Conservation (phyloP, 2,797 vertebrate genomes). For the Phataginus tetradactyla region DNA sequence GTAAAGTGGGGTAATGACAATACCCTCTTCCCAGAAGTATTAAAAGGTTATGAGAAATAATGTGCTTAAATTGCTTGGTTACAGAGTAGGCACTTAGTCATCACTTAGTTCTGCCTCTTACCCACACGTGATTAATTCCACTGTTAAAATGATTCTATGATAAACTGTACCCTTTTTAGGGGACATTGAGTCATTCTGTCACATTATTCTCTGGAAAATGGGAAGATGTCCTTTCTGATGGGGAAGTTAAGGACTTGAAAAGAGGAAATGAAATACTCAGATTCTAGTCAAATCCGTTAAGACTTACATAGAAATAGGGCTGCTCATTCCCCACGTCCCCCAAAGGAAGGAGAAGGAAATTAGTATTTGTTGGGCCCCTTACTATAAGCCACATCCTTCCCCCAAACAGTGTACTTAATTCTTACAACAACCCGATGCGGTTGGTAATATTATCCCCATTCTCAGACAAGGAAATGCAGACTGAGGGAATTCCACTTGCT, state of each 20-base stretch:
- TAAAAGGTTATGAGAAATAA: neutral
- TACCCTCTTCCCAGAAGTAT: neutral
- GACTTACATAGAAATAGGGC: neutral
- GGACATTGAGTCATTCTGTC: neutral
- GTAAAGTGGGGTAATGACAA: neutral
- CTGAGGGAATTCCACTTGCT: neutral
- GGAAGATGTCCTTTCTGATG: neutral
- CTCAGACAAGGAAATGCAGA: neutral
- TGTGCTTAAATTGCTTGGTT: neutral
- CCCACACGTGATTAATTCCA: neutral
- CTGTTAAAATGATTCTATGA: neutral
- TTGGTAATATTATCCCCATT: neutral
- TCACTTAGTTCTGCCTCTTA: neutral
- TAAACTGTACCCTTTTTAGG: neutral
- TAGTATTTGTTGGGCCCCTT: neutral
- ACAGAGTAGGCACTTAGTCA: neutral
- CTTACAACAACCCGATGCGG: neutral
- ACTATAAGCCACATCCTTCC: neutral
- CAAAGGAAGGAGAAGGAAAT: neutral
- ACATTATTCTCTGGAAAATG: constrained; percentile 8
- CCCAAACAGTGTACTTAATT: constrained; percentile 4
- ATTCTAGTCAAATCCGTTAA: neutral
- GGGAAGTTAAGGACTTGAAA: neutral
- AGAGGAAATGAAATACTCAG: neutral
- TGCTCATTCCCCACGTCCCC: neutral